A percentile compares a stretch with the other conserved stretches of the same genome.
Evolutionary conservation across 1,140 invertebrate species (phyloP).

Genomic region (Homalodisca vitripennis): DNA sequence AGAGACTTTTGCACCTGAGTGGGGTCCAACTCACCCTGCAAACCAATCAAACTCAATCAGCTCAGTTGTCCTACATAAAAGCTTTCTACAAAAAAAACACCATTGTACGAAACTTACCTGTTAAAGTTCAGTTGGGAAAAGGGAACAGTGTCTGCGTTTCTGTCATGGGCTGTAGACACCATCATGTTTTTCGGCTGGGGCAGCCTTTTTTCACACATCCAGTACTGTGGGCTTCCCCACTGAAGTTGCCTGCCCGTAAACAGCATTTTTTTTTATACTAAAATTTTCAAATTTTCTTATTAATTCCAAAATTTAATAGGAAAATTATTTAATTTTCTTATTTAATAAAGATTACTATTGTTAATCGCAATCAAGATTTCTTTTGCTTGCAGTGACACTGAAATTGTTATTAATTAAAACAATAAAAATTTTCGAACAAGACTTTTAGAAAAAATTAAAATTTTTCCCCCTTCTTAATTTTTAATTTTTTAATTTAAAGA

Average conservation of each 20-base stretch:
- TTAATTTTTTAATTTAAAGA: too few species aligned
- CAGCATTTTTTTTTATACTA: constrained; percentile 21
- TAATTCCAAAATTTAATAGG: not conserved
- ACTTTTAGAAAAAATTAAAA: too few species aligned
- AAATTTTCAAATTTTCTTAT: constrained; percentile 10
- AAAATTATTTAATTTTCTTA: not conserved
- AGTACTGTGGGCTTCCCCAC: constrained; percentile 93
- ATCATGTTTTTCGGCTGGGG: constrained; percentile 99
- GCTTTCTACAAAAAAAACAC: not conserved
- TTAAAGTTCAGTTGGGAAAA: constrained; percentile 98
- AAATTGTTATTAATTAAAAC: too few species aligned
- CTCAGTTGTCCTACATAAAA: not conserved
- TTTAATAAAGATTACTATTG: not conserved
- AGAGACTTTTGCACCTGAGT: constrained; percentile 94
- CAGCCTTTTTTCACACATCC: constrained; percentile 92
- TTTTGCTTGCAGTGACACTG: too few species aligned
- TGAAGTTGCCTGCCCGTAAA: constrained; percentile 64
- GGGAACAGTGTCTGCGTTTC: constrained; percentile 91
- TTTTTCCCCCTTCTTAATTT: too few species aligned
- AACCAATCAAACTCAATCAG: constrained; percentile 31
- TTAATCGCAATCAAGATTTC: not conserved
- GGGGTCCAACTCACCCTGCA: constrained; percentile 91
- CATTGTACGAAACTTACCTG: constrained; percentile 60
- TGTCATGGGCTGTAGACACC: constrained; percentile 92
- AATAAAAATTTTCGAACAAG: too few species aligned